Evolutionary conservation across 2,888 invertebrate genomes (phyloP).

Genomic region (Dicroscelio sp.): DNA sequence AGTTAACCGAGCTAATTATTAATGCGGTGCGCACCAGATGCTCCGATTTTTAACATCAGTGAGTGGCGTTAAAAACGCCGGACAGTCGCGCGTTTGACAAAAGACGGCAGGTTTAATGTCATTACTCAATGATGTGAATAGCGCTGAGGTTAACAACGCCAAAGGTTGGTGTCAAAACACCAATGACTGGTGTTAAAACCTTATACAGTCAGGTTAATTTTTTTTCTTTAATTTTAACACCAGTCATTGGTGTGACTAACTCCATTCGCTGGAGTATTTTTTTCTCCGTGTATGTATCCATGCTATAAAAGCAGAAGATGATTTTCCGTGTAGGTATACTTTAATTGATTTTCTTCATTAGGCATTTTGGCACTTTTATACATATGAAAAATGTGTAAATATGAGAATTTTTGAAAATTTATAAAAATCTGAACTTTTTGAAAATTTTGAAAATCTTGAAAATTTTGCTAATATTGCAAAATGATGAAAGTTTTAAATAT

Average conservation of each 20-base stretch:
- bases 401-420: no score
- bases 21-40: not conserved
- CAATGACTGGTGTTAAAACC: conserved; percentile 4
- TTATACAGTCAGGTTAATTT: not conserved
- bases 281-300: not conserved
- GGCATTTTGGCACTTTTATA: no score
- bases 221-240: conserved; percentile 1
- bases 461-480: no score
- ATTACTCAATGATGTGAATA: not conserved
- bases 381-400: no score
- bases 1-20: not conserved
- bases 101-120: not conserved
- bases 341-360: no score
- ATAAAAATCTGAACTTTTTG: no score
- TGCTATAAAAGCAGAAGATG: no score
- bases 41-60: not conserved
- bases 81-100: not conserved
- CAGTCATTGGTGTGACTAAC: not conserved
- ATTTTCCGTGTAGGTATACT: no score
- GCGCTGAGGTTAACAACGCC: not conserved
- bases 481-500: no score
- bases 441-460: no score
- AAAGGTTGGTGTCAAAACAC: conserved; percentile 4
- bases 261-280: not conserved
- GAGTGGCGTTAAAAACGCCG: not conserved